A percentile compares a stretch with the other conserved stretches of the same genome.
These are phyloP conservation scores for Myathropa florea DNA, from an alignment of 2,888 invertebrate genomes.

Conservation along the genomic window DNA sequence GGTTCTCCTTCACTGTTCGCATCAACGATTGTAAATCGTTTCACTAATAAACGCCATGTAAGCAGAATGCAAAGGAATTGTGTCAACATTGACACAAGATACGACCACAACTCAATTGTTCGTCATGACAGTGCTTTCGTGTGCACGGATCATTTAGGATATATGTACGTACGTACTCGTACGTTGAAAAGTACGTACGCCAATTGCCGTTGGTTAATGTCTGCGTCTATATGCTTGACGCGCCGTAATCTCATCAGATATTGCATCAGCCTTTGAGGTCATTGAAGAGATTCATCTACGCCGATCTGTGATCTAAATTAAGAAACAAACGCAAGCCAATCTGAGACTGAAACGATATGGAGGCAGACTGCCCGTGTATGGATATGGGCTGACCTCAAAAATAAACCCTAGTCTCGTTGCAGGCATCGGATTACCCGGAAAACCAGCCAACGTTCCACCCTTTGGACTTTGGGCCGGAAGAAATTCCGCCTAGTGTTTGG, in stretches of 20 bases:
- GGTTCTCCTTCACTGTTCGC: background rate
- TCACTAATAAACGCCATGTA: background rate
- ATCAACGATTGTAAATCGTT: background rate
- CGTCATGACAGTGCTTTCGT: conserved; percentile 14
- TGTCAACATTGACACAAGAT: conserved; percentile 31
- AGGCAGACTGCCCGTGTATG: background rate
- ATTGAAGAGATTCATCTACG: conserved; percentile 23
- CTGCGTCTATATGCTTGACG: conserved; percentile 8
- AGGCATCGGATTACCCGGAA: background rate
- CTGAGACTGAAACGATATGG: background rate
- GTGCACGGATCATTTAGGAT: conserved; percentile 24
- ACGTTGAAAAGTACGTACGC: background rate
- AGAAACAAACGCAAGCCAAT: conserved; percentile 12
- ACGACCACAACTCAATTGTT: conserved; percentile 19
- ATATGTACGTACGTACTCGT: background rate
- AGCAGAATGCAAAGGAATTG: background rate
- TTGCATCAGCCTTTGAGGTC: conserved; percentile 41
- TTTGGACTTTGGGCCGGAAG: background rate
- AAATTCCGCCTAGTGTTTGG: background rate
- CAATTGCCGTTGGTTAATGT: conserved; percentile 23
- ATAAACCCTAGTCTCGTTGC: background rate
- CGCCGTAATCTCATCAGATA: conserved; percentile 20
- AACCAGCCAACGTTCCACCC: background rate
- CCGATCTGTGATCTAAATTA: conserved; percentile 24
- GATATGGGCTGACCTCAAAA: conserved; percentile 6